Evolutionary conservation across 2,888 invertebrate species (phyloP), one percentile per base, ranked within the genome.

Genomic region (Dioctria rufipes): DNA sequence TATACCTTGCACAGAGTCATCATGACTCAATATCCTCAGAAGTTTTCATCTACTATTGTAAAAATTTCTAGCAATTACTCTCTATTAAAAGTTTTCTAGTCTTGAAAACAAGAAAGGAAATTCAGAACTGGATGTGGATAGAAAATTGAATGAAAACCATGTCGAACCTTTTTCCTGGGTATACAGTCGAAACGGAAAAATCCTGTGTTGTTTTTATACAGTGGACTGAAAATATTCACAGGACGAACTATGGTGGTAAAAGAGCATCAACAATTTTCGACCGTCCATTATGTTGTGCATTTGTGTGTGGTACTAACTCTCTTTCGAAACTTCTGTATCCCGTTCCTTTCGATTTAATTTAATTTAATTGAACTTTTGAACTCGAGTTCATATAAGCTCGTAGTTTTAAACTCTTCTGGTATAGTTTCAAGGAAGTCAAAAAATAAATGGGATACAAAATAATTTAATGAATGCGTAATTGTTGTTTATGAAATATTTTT

Each of bases 31-130:
- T 69, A 9, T 37, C 69, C 49, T 69, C 69, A 42, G 6, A 51
- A 69, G 49, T 8, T 67, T 39, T 49, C 51, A 69, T 69, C 69
- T 69, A 51, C 49, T 69, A 69, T 25, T 25, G 43, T 4, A 69
- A 51, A 69, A 69, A 37, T 49, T 69, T 37, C 69, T 3, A 4
- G 40, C 69, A 69, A 69, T 69, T 69, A 69, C 69, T 25, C 69
- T 49, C 69, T 51, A 69, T 69, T 69, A 69, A 69, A 25, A 69
- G 49, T 49, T 69, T 69, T 69, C 25, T 51, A 13, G n/a, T 11
- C 49, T 69, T 39, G 49, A 69, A 69, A 69, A 69, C 69, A 69
- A 51, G 51, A 25, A 2, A 25, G 54, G 11, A 54, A 3, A 54
- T 54, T 54, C 54, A 8, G 4, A 54, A 3, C 54, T 11, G 54